Evolutionary conservation across 2,888 invertebrate genomes (phyloP).

Genomic region (Cinara cedri): DNA sequence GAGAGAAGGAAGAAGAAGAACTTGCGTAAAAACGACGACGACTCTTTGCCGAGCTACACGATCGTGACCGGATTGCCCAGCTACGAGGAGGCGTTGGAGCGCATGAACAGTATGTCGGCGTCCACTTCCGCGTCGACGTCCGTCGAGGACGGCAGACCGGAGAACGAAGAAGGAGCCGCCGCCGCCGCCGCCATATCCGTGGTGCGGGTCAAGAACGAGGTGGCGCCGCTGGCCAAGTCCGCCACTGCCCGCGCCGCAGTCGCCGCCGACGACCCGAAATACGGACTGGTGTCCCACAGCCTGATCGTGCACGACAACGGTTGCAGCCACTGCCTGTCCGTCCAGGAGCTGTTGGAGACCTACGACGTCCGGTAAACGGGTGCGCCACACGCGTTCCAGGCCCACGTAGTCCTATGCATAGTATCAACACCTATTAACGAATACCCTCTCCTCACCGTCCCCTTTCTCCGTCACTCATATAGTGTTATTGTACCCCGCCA

Average conservation of each 20-base stretch:
- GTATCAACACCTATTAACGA: too few species aligned
- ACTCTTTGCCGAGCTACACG: slow-evolving; percentile 70
- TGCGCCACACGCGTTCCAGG: too few species aligned
- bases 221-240: not conserved
- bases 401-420: too few species aligned
- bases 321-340: slow-evolving; percentile 50
- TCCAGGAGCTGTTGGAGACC: slow-evolving; percentile 48
- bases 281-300: slow-evolving; percentile 47
- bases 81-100: slow-evolving; percentile 70
- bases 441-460: too few species aligned
- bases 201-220: not conserved
- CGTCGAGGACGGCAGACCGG: not conserved
- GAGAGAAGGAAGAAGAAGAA: slow-evolving; percentile 35
- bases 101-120: slow-evolving; percentile 64
- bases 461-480: too few species aligned
- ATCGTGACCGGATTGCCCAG: slow-evolving; percentile 71
- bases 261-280: not conserved
- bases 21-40: slow-evolving; percentile 60
- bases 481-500: too few species aligned
- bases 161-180: not conserved
- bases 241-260: not conserved
- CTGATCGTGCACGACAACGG: slow-evolving; percentile 31
- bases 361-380: slow-evolving; percentile 42
- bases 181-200: not conserved
- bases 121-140: not conserved